Evolutionary conservation across 1,140 invertebrate genomes (phyloP).

Genomic region (Drosophila obscura): DNA sequence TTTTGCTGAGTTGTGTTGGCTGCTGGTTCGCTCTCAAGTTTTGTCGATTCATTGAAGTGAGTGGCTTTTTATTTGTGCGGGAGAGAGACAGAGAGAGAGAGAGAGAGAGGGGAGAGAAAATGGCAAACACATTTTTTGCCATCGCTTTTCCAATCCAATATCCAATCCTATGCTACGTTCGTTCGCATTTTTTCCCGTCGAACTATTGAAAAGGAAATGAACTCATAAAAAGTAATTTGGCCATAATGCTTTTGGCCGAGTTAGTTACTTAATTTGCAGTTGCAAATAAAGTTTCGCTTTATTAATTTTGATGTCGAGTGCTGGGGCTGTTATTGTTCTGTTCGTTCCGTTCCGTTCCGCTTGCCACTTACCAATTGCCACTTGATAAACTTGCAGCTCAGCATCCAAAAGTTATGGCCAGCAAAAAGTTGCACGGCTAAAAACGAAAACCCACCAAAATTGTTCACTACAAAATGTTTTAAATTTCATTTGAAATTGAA

Average conservation of each 20-base stretch:
- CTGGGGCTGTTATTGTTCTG: conserved; percentile 41
- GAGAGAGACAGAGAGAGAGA: too few relatives aligned
- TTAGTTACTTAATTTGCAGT: conserved; percentile 83
- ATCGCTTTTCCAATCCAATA: conserved; percentile 45
- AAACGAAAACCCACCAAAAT: conserved; percentile 23
- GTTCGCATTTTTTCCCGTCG: too few relatives aligned
- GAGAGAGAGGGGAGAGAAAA: conserved; percentile 37
- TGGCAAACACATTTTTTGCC: conserved; percentile 63
- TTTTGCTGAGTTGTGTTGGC: conserved; percentile 54
- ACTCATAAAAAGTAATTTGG: conserved; percentile 83
- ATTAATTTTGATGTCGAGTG: conserved; percentile 74
- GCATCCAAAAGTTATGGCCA: conserved; percentile 35
- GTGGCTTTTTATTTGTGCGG: conserved; percentile 75
- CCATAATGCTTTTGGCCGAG: conserved; percentile 75
- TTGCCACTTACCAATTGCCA: conserved; percentile 1
- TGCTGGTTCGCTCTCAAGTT: conserved; percentile 50
- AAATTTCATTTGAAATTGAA: conserved; percentile 38
- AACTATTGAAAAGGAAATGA: conserved; percentile 75
- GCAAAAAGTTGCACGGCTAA: conserved; percentile 51
- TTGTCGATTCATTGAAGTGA: conserved; percentile 81
- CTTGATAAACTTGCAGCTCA: conserved; percentile 66
- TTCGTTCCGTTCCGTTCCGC: conserved; percentile 9
- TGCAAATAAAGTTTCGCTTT: conserved; percentile 82
- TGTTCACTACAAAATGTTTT: conserved; percentile 34
- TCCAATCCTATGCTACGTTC: too few relatives aligned